phyloP scores from a whole-genome alignment of 2,888 invertebrate genomes.

The Drosophila multiciliata region DNA sequence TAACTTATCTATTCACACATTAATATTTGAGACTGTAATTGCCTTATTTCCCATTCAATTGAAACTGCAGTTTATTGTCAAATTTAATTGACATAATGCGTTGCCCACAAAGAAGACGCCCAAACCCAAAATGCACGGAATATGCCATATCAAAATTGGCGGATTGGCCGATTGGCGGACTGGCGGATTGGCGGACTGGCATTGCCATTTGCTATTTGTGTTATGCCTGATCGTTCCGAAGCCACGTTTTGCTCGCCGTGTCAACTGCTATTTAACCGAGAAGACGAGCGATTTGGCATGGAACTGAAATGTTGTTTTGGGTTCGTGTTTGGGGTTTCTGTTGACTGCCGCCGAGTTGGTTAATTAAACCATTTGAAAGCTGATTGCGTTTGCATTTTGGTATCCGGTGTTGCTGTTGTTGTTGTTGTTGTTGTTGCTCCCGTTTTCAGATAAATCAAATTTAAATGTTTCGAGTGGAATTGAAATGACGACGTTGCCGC shows the following conservation, averaged over 20 bases:
- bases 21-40: slow-evolving; percentile 17
- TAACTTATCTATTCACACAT: background rate
- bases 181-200: background rate
- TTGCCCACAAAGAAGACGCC: background rate
- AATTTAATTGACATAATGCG: slow-evolving; percentile 26
- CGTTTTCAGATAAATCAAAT: slow-evolving; percentile 61
- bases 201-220: background rate
- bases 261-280: background rate
- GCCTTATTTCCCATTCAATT: slow-evolving; percentile 21
- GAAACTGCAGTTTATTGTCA: slow-evolving; percentile 35
- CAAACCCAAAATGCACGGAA: background rate
- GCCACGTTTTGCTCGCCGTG: background rate
- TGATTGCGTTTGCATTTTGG: slow-evolving; percentile 63
- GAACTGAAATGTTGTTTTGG: slow-evolving; percentile 1
- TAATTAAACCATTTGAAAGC: slow-evolving; percentile 70
- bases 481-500: slow-evolving; percentile 45
- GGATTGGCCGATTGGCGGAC: background rate
- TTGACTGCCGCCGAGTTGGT: slow-evolving; percentile 27
- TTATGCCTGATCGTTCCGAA: slow-evolving; percentile 7
- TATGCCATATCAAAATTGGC: slow-evolving; percentile 10
- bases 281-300: background rate
- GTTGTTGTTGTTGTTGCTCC: slow-evolving; percentile 12
- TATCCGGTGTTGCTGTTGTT: slow-evolving; percentile 1
- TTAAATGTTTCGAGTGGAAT: slow-evolving; percentile 67
- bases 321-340: slow-evolving; percentile 15